Evolutionary conservation across 2,797 vertebrate genomes (phyloP).

Genomic region (Tokudaia muenninki): DNA sequence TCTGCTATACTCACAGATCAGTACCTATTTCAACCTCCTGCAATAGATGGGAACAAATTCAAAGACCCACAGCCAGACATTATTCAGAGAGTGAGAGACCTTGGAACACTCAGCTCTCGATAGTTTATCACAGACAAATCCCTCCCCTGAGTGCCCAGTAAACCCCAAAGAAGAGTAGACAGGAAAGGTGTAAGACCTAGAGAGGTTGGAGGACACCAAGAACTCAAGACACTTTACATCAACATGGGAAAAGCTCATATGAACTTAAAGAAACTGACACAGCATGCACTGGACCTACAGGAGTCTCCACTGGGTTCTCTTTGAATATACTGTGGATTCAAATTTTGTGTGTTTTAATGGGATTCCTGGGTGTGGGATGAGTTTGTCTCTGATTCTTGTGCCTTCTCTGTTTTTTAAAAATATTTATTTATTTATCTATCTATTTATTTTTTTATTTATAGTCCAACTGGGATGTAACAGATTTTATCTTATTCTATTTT

Average conservation of each 20-base stretch:
- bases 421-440: background rate
- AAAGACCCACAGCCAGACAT: background rate
- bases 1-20: background rate
- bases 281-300: background rate
- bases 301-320: background rate
- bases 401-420: background rate
- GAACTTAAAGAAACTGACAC: background rate
- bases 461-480: background rate
- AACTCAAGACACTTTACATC: background rate
- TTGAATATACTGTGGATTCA: background rate
- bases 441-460: background rate
- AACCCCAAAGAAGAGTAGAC: background rate
- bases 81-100: background rate
- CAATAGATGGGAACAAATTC: background rate
- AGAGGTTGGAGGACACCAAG: background rate
- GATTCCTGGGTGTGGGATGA: background rate
- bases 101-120: background rate
- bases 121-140: background rate
- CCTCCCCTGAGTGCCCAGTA: background rate
- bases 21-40: background rate
- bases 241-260: background rate
- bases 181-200: background rate
- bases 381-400: background rate
- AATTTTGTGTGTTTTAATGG: background rate
- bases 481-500: background rate